phyloP scores from a whole-genome alignment of 2,797 vertebrate genomes.

The Sciurus carolinensis region DNA sequence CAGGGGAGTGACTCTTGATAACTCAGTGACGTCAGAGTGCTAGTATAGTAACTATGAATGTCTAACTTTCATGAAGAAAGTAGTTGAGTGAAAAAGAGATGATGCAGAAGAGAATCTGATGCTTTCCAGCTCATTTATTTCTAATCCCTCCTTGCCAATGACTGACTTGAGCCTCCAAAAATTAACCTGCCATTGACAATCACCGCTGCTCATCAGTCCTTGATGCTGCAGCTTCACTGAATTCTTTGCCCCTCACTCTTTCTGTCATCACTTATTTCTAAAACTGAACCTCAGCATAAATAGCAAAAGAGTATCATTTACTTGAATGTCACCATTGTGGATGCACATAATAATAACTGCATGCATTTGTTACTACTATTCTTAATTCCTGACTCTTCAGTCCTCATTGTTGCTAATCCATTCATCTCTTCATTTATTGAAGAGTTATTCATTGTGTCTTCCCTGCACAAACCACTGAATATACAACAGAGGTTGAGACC shows the following conservation, averaged over 20 bases:
- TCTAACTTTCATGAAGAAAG: conserved; percentile 38
- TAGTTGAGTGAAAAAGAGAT: conserved; percentile 25
- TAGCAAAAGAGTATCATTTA: not conserved
- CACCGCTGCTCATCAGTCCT: not conserved
- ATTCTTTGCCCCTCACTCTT: not conserved
- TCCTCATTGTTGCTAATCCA: not conserved
- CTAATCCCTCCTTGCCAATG: not conserved
- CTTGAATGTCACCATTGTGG: not conserved
- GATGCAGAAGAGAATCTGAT: not conserved
- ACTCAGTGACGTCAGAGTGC: conserved; percentile 42
- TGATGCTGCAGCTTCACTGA: not conserved
- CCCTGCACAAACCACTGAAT: not conserved
- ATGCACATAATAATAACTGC: not conserved
- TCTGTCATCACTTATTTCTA: not conserved
- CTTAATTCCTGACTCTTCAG: conserved; percentile 7
- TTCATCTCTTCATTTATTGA: not conserved
- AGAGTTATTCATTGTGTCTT: not conserved
- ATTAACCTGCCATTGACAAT: not conserved
- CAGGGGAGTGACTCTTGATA: not conserved
- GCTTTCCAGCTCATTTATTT: not conserved
- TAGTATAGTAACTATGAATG: not conserved
- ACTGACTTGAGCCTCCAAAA: conserved; percentile 33
- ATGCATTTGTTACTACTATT: not conserved
- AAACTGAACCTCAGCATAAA: not conserved
- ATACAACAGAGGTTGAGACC: not conserved